A percentile compares a stretch with the other conserved stretches of the same genome.
phyloP scores from a whole-genome alignment of 1,140 invertebrate species.

The Micrasema longulum region DNA sequence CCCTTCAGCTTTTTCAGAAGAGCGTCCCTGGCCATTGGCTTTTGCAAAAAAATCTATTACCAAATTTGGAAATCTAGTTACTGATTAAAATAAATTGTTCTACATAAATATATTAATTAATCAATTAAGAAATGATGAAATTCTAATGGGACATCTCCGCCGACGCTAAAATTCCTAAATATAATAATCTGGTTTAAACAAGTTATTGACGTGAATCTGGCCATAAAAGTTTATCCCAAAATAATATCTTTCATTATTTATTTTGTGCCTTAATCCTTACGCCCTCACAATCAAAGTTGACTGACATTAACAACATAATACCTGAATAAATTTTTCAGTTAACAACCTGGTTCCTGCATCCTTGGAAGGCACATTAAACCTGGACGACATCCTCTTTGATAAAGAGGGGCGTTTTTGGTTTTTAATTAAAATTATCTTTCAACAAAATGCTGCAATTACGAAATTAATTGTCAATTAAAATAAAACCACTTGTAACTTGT shows the following conservation, averaged over 20 bases:
- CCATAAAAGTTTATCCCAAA: too few relatives aligned
- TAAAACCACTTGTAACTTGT: background rate
- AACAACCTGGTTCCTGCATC: background rate
- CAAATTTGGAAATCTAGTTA: too few relatives aligned
- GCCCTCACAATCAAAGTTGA: constrained; percentile 25
- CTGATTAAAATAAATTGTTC: too few relatives aligned
- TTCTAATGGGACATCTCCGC: too few relatives aligned
- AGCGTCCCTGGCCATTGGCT: too few relatives aligned
- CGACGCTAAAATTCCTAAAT: too few relatives aligned
- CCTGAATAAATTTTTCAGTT: constrained; percentile 5
- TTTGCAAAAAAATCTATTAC: too few relatives aligned
- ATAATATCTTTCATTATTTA: background rate
- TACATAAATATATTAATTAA: too few relatives aligned
- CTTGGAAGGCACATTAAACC: constrained; percentile 4
- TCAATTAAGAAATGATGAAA: too few relatives aligned
- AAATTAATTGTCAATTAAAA: constrained; percentile 44
- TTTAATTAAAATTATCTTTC: constrained; percentile 23
- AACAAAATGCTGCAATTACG: constrained; percentile 33
- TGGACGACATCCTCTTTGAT: background rate
- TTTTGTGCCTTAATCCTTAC: background rate
- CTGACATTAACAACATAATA: constrained; percentile 19
- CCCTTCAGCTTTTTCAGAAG: too few relatives aligned
- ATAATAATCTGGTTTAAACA: too few relatives aligned
- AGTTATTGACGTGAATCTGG: too few relatives aligned
- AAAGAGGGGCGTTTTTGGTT: background rate